Conservation (phyloP, 2,797 vertebrate genomes). For the Bradypodion pumilum region DNA sequence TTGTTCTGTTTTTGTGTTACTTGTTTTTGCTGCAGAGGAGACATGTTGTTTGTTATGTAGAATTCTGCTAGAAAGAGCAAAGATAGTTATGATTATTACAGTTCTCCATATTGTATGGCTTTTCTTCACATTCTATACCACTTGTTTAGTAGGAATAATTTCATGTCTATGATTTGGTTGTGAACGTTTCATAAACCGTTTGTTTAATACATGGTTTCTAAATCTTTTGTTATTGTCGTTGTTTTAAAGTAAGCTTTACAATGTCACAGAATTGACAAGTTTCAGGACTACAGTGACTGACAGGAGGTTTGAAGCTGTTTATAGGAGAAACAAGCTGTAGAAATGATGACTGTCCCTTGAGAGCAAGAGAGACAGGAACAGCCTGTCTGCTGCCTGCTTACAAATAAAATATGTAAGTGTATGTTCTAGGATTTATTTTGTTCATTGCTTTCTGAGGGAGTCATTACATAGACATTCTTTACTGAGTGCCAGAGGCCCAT, state of each 20-base stretch:
- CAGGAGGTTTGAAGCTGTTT: constrained; percentile 44
- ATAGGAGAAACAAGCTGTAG: constrained; percentile 17
- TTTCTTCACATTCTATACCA: background rate
- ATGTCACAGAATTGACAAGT: background rate
- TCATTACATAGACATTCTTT: constrained; percentile 47
- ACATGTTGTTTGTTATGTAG: background rate
- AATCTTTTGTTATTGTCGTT: background rate
- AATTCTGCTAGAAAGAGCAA: background rate
- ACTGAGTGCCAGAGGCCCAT: background rate
- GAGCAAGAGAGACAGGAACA: constrained; percentile 38
- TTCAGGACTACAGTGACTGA: constrained; percentile 47
- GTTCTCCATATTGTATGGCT: background rate
- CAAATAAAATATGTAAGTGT: constrained; percentile 47
- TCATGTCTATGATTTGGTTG: background rate
- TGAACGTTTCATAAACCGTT: background rate
- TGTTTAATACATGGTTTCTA: constrained; percentile 5
- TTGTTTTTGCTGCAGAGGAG: background rate
- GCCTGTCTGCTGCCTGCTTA: constrained; percentile 53
- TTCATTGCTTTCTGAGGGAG: constrained; percentile 32
- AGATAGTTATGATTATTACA: background rate
- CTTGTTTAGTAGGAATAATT: background rate
- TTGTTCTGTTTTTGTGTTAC: background rate
- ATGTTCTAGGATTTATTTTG: constrained; percentile 47
- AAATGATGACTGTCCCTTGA: constrained; percentile 45
- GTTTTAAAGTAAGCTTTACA: background rate